Percentiles rank a stretch among this genome's conserved stretches.
phyloP scores from a whole-genome alignment of 2,888 invertebrate species.

The Meiosimyza decipiens region DNA sequence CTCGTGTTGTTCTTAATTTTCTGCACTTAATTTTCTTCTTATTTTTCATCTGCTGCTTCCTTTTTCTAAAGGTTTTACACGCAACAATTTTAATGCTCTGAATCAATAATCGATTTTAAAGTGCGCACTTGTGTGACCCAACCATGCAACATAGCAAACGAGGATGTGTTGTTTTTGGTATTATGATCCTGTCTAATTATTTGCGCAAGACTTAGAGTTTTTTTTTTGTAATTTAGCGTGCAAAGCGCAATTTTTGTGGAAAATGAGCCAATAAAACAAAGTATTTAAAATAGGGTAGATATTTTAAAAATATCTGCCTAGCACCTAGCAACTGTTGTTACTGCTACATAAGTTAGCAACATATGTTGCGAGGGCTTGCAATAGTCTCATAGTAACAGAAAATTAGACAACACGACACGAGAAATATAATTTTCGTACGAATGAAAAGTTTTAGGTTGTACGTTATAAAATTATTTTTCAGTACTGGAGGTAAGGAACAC shows the following conservation, averaged over 20 bases:
- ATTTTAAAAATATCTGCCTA: background rate
- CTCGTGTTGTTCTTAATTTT: constrained; percentile 16
- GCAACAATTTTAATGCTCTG: constrained; percentile 42
- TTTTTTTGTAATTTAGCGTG: background rate
- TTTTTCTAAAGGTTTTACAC: constrained; percentile 38
- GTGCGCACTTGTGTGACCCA: constrained; percentile 33
- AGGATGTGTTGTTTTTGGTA: too few species aligned
- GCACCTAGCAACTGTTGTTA: background rate
- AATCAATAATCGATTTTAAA: constrained; percentile 59
- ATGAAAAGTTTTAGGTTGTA: too few species aligned
- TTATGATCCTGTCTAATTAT: too few species aligned
- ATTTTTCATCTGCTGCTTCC: background rate
- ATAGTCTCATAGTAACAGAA: too few species aligned
- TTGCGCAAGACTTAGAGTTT: too few species aligned
- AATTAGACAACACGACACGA: too few species aligned
- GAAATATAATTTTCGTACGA: too few species aligned
- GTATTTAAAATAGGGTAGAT: background rate
- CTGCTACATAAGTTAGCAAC: background rate
- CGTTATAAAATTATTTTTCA: too few species aligned
- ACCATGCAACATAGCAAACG: background rate
- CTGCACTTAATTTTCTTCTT: background rate
- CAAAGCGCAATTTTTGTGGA: background rate
- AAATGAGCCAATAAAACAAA: background rate
- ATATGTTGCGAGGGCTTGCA: constrained; percentile 5
- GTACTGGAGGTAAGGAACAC: too few species aligned